A percentile compares a stretch with the other conserved stretches of the same genome.
phyloP scores from a whole-genome alignment of 2,113 vertebrate species.

The Pongo pygmaeus region DNA sequence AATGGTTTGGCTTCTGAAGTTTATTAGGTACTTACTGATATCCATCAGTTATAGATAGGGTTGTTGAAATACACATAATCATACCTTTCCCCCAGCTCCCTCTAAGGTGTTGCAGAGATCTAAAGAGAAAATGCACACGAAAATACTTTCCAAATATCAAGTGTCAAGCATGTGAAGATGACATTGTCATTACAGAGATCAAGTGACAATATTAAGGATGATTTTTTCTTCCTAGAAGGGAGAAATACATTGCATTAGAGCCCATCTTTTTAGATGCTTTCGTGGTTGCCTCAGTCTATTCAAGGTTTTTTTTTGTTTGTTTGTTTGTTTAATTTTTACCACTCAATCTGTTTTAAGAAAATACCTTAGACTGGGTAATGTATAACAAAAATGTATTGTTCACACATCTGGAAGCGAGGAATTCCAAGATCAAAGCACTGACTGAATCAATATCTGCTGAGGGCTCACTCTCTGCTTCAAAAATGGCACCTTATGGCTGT shows the following conservation, averaged over 20 bases:
- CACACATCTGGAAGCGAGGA: neutral
- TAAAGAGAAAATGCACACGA: neutral
- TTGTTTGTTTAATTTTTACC: no score
- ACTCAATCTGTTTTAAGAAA: neutral
- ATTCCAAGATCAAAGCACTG: neutral
- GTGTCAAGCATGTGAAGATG: neutral
- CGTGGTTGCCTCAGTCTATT: neutral
- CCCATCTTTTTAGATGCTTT: neutral
- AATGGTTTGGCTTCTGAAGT: neutral
- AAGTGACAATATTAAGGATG: neutral
- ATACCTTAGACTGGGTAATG: neutral
- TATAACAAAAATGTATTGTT: neutral
- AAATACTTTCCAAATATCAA: neutral
- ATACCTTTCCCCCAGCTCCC: neutral
- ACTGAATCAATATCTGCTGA: neutral
- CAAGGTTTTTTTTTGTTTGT: no score
- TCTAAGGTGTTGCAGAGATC: neutral
- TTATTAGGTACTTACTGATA: neutral
- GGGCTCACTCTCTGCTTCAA: neutral
- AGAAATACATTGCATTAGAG: neutral
- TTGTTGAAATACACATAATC: neutral
- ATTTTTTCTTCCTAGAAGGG: neutral
- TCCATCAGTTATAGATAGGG: neutral
- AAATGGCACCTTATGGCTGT: neutral
- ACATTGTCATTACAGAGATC: neutral